phyloP scores from a whole-genome alignment of 2,113 vertebrate species.

The Hipposideros armiger region DNA sequence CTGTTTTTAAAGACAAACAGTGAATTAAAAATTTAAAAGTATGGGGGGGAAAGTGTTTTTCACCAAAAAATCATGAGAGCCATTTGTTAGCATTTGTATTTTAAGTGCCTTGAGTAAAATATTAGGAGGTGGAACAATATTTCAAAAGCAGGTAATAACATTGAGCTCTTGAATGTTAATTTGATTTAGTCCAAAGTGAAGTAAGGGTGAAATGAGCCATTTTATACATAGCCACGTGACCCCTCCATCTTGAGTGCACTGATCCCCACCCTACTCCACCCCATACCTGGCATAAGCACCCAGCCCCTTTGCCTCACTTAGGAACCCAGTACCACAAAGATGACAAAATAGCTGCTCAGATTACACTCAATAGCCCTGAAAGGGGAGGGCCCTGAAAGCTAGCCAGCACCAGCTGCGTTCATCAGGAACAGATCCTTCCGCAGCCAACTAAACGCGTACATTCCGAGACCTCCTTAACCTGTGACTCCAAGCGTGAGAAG shows the following conservation, averaged over 20 bases:
- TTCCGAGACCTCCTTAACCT: constrained; percentile 4
- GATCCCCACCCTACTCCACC: neutral
- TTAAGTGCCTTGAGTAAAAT: neutral
- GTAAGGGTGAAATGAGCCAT: neutral
- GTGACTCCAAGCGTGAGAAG: neutral
- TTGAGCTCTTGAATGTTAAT: neutral
- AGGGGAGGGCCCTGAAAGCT: neutral
- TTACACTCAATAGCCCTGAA: neutral
- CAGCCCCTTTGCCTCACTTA: neutral
- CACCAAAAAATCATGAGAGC: neutral
- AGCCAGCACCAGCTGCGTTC: neutral
- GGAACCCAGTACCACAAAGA: neutral
- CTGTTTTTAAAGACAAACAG: neutral
- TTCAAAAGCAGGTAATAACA: neutral
- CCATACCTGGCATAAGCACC: neutral
- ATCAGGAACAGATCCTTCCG: neutral
- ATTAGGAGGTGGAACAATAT: neutral
- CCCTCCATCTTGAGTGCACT: neutral
- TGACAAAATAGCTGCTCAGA: neutral
- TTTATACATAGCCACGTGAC: neutral
- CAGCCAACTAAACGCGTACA: neutral
- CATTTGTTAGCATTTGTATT: neutral
- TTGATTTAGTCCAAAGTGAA: neutral
- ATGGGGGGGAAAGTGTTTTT: neutral
- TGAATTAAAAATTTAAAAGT: neutral